These are phyloP conservation scores for Vimba vimba DNA, from an alignment of 2,113 vertebrate genomes.

Conservation along the genomic window DNA sequence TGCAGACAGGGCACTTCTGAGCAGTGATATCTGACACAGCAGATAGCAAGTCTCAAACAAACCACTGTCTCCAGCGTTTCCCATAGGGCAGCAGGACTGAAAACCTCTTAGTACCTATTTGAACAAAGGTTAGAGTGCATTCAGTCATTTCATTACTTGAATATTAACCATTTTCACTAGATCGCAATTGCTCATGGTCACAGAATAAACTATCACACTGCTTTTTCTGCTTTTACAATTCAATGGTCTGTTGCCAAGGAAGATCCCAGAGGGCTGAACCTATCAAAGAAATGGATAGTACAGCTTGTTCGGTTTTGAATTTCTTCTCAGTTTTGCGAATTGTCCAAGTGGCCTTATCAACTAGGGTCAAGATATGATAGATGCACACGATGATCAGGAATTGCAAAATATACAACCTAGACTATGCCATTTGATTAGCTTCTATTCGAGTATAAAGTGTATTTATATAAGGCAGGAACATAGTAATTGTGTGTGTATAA, in stretches of 20 bases:
- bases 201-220: neutral
- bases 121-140: neutral
- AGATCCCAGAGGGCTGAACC: neutral
- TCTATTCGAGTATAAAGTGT: neutral
- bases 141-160: neutral
- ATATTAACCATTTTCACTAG: neutral
- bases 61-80: constrained; percentile 24
- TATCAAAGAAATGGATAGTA: neutral
- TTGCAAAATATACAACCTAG: neutral
- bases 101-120: neutral
- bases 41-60: constrained; percentile 19
- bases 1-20: constrained; percentile 27
- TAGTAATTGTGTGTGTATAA: neutral
- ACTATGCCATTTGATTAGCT: neutral
- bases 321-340: neutral
- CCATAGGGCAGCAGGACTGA: neutral
- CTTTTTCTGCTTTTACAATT: neutral
- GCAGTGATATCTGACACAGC: constrained; percentile 37
- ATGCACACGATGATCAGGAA: neutral
- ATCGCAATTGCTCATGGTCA: neutral
- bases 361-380: neutral
- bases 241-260: neutral
- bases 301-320: neutral
- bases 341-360: neutral
- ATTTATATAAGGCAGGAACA: neutral